These are phyloP conservation scores for Drosophila birchii DNA, from an alignment of 2,888 invertebrate genomes.

Conservation along the genomic window DNA sequence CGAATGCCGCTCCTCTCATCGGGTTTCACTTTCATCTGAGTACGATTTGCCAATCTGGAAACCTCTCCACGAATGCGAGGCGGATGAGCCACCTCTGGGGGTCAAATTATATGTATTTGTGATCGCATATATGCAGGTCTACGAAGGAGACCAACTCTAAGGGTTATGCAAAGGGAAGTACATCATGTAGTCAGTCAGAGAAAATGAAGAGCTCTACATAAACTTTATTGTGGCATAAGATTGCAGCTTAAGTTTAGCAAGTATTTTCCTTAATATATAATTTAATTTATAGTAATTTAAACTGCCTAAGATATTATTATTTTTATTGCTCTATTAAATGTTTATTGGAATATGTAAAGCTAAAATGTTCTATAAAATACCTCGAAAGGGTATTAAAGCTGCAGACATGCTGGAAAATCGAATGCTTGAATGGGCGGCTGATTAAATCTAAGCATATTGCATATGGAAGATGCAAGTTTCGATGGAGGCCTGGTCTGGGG, in stretches of 20 bases:
- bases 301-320: neutral
- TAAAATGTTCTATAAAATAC: neutral
- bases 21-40: constrained; percentile 43
- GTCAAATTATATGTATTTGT: constrained; percentile 2
- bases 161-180: neutral
- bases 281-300: too few species aligned
- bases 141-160: neutral
- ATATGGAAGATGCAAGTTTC: constrained; percentile 6
- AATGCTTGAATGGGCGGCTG: constrained; percentile 2
- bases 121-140: constrained; percentile 11
- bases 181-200: neutral
- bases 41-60: constrained; percentile 43
- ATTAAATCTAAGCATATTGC: constrained; percentile 24
- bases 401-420: neutral
- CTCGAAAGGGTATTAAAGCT: constrained; percentile 4
- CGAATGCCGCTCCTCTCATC: constrained; percentile 18
- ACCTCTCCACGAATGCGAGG: constrained; percentile 29
- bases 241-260: neutral
- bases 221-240: neutral
- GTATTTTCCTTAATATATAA: neutral
- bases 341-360: too few species aligned
- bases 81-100: constrained; percentile 38
- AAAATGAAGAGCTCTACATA: neutral
- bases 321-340: neutral
- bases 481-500: constrained; percentile 2